Evolutionary conservation across 2,113 vertebrate genomes (phyloP).

Genomic region (Petromus typicus): DNA sequence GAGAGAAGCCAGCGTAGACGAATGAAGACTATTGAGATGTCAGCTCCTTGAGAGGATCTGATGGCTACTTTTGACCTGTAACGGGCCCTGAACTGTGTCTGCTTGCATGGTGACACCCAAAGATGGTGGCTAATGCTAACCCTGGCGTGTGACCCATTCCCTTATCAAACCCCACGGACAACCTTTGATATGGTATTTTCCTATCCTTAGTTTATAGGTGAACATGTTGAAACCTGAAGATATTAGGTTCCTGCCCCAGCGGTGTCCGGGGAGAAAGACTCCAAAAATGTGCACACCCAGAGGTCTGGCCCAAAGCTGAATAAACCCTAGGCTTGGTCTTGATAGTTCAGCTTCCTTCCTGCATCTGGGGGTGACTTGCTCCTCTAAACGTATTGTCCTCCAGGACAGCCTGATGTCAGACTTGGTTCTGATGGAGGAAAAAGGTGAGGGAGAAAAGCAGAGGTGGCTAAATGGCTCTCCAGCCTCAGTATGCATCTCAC

Average conservation of each 20-base stretch:
- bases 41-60: neutral
- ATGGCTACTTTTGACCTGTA: neutral
- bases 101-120: too few species aligned
- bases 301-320: neutral
- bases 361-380: neutral
- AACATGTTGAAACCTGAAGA: neutral
- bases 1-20: neutral
- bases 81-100: neutral
- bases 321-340: neutral
- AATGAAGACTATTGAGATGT: accelerated
- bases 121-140: neutral
- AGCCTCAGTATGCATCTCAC: neutral
- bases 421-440: neutral
- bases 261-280: neutral
- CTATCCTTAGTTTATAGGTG: neutral
- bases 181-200: neutral
- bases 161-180: neutral
- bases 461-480: neutral
- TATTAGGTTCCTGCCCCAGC: too few species aligned
- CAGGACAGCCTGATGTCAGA: neutral
- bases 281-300: neutral
- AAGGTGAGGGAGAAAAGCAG: neutral
- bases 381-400: neutral
- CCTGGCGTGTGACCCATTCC: accelerated
- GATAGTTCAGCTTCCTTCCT: too few species aligned